These are phyloP conservation scores for Ageneiosus marmoratus DNA, from an alignment of 2,113 vertebrate species.

Conservation along the genomic window DNA sequence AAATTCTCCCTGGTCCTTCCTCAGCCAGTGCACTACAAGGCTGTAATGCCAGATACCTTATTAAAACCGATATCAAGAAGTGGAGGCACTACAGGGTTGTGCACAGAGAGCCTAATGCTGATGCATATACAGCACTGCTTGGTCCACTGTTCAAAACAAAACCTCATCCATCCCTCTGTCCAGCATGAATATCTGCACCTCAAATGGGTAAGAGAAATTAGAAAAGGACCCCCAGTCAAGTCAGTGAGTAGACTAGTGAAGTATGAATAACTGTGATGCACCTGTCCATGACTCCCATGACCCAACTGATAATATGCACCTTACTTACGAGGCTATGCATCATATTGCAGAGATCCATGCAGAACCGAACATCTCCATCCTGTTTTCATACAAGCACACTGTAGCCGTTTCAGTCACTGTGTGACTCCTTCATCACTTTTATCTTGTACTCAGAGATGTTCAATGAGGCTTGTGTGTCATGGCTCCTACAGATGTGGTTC, in stretches of 20 bases:
- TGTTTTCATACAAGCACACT: background rate
- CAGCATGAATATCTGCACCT: background rate
- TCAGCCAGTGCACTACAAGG: background rate
- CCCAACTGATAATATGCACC: background rate
- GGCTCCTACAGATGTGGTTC: background rate
- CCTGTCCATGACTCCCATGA: background rate
- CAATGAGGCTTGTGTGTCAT: background rate
- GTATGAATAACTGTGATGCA: background rate
- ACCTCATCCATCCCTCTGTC: background rate
- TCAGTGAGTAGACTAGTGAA: background rate
- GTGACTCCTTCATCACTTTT: background rate
- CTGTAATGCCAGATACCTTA: background rate
- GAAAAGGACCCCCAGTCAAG: background rate
- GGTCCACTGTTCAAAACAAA: background rate
- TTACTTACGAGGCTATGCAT: background rate
- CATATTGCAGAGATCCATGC: background rate
- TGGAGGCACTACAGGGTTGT: background rate
- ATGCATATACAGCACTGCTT: background rate
- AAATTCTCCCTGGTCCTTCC: background rate
- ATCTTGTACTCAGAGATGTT: background rate
- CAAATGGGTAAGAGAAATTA: background rate
- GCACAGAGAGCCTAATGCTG: background rate
- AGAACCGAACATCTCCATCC: background rate
- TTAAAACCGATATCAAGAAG: background rate
- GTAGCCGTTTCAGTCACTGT: background rate